Conservation (phyloP, 2,113 vertebrate species). For the Corythoichthys intestinalis region DNA sequence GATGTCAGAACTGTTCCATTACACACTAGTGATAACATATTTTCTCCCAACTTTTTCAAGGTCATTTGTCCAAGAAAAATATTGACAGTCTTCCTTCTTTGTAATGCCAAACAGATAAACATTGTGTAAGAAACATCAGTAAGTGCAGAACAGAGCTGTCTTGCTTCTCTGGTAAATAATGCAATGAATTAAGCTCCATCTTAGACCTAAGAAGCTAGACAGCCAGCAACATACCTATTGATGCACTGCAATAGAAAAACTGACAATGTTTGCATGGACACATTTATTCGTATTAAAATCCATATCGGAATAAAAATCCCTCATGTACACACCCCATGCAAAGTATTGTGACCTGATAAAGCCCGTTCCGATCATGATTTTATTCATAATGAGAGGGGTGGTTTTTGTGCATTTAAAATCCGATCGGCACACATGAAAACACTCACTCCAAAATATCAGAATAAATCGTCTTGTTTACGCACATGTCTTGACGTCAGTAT, state of each 20-base stretch:
- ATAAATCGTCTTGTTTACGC: too few relatives aligned
- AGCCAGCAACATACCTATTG: not conserved
- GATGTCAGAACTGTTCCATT: conserved; percentile 28
- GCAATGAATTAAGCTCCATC: not conserved
- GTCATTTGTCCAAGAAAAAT: conserved; percentile 12
- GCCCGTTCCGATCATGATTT: too few relatives aligned
- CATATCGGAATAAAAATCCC: too few relatives aligned
- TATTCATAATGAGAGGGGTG: too few relatives aligned
- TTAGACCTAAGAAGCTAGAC: not conserved
- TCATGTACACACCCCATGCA: too few relatives aligned
- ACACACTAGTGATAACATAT: conserved; percentile 14
- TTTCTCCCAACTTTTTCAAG: conserved; percentile 13
- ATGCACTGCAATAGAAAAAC: not conserved
- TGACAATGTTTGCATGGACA: not conserved
- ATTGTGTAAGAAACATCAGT: not conserved
- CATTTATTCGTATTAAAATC: too few relatives aligned
- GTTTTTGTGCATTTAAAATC: too few relatives aligned
- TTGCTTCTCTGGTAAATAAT: not conserved
- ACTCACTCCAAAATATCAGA: too few relatives aligned
- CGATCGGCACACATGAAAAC: too few relatives aligned
- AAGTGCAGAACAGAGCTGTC: not conserved
- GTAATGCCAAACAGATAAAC: not conserved
- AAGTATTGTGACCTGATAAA: too few relatives aligned
- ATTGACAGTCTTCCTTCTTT: not conserved
- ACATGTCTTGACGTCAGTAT: too few relatives aligned